Conservation (phyloP, 1,140 invertebrate species). For the Microplitis demolitor region DNA sequence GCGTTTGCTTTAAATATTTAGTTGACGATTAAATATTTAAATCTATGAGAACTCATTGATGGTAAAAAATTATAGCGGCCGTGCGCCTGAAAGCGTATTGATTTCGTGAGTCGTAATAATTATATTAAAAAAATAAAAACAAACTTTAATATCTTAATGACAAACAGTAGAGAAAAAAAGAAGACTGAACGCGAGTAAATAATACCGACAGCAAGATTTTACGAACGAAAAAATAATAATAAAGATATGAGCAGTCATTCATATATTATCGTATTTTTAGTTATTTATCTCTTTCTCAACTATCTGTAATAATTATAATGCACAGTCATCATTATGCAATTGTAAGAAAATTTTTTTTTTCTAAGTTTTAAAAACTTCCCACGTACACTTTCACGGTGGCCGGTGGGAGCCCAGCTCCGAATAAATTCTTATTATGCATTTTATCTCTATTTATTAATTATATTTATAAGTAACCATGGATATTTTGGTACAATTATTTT, state of each 20-base stretch:
- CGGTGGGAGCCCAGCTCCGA: conserved; percentile 60
- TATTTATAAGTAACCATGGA: conserved; percentile 61
- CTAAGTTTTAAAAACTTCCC: conserved; percentile 53
- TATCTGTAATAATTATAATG: conserved; percentile 41
- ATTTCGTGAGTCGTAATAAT: conserved; percentile 23
- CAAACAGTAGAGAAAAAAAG: conserved; percentile 35
- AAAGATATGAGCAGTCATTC: conserved; percentile 41
- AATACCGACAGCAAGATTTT: neutral
- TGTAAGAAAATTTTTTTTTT: conserved; percentile 47
- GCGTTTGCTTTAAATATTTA: too few species aligned
- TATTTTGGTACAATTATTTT: conserved; percentile 61
- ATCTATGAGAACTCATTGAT: conserved; percentile 10
- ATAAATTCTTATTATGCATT: conserved; percentile 56
- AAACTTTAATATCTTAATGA: neutral
- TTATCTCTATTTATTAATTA: conserved; percentile 59
- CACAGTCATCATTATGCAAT: conserved; percentile 56
- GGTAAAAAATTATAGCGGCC: conserved; percentile 27
- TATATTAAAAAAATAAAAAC: neutral
- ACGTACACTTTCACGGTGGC: conserved; percentile 52
- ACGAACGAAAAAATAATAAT: conserved; percentile 27
- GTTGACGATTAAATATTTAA: neutral
- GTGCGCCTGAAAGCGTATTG: conserved; percentile 23
- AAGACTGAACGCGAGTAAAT: neutral
- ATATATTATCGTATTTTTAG: conserved; percentile 34
- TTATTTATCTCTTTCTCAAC: conserved; percentile 3